A percentile compares a stretch with the other conserved stretches of the same genome.
Evolutionary conservation across 2,113 vertebrate species (phyloP).

Genomic region (Coreoperca whiteheadi): DNA sequence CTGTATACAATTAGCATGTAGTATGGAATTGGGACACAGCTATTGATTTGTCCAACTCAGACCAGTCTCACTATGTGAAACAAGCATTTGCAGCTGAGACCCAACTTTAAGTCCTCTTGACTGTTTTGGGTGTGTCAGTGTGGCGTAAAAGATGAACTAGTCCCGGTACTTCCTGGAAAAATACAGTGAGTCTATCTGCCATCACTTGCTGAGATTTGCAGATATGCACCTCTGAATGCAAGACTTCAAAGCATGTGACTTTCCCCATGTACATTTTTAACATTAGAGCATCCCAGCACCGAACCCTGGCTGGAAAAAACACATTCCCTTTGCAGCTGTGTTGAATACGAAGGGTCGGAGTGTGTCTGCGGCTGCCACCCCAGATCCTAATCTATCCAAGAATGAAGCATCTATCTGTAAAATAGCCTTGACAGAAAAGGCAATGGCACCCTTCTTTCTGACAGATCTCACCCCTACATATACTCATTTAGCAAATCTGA

Average conservation of each 20-base stretch:
- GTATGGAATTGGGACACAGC: too few relatives aligned
- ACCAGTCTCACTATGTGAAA: too few relatives aligned
- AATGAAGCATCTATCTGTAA: neutral
- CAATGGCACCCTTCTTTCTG: neutral
- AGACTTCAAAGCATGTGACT: neutral
- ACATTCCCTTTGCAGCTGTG: neutral
- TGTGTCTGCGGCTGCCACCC: neutral
- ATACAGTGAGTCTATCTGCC: neutral
- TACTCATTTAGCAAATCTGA: too few relatives aligned
- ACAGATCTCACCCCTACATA: too few relatives aligned
- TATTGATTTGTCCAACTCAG: too few relatives aligned
- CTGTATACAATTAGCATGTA: too few relatives aligned
- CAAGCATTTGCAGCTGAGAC: too few relatives aligned
- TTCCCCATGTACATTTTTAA: neutral
- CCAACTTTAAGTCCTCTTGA: neutral
- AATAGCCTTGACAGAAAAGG: neutral
- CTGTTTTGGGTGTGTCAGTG: neutral
- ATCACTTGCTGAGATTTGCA: neutral
- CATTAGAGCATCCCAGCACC: neutral
- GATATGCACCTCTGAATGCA: neutral
- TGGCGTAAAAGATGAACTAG: too few relatives aligned
- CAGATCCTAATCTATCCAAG: neutral
- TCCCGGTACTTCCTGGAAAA: neutral
- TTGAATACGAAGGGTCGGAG: neutral
- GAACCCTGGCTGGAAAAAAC: neutral